Base-by-base conservation (phyloP, 2,113 vertebrate species). In the Scartelaos histophorus region DNA sequence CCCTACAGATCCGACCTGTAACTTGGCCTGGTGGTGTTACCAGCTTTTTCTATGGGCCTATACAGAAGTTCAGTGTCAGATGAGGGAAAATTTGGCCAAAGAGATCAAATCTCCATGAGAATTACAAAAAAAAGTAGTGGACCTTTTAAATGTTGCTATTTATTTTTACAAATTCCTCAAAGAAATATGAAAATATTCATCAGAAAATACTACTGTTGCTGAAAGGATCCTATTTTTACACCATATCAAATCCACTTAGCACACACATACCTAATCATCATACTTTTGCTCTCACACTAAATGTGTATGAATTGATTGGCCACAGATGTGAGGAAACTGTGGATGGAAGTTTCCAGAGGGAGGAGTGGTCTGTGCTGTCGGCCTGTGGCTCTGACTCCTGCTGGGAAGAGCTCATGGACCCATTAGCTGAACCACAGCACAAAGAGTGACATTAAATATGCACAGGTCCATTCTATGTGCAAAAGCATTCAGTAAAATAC, bases 371-470 rank as follows among this genome's bases (percentile, higher is more conserved):
- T 51, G 57, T 57, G 34, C 69, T 25, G 67, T 69, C 12, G 71
- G 67, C 74, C 70, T 67, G 34, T 61, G 9, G 62, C 71, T 56
- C 47, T 24, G 46, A 60, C 1, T 53, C 74, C 61, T 38, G 47
- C 69, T 46, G 70, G 43, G 74, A 66, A 25, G 17, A 66, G 69
- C 71, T 73, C 62, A 34, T 24, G 10, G 35, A 35, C 43, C 75
- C 76, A 61, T 85, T 83, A 76, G 74, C 71, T 67, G 75, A 57
- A 70, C 80, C 19, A 58, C 66, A 57, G 10, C 72, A 69, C 15
- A 51, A 74, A 78, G 72, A 77, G 70, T 22, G 22, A 51, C 70
- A 75, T 87, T 78, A 85, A 83, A 80, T 80, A 82, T 83, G 76
- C 68, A 88, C 61, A 34, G 76, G 70, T 69, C 75, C 69, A 49